A percentile compares a stretch with the other conserved stretches of the same genome.
phyloP scores from a whole-genome alignment of 2,888 invertebrate species.

The Blastobasis lacticolella region DNA sequence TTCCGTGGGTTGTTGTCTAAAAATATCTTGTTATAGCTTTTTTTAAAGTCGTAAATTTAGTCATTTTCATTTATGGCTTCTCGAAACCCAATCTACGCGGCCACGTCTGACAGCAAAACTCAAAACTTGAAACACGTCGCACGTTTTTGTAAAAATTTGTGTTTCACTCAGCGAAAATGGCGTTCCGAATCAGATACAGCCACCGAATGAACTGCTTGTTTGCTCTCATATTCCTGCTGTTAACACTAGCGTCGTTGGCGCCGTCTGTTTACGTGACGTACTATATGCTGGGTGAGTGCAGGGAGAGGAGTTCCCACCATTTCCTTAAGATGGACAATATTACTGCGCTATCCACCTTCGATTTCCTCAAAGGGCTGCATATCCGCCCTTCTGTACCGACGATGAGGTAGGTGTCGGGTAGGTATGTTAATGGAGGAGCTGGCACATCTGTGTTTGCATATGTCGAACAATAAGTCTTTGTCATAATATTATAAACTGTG shows the following conservation, averaged over 20 bases:
- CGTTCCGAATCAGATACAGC: neutral
- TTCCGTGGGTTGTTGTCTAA: too few relatives aligned
- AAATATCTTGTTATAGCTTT: too few relatives aligned
- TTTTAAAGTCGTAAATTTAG: too few relatives aligned
- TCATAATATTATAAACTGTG: constrained; percentile 32
- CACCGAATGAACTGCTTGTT: constrained; percentile 21
- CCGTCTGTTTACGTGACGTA: constrained; percentile 47
- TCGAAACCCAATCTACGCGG: constrained; percentile 16
- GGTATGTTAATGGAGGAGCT: too few relatives aligned
- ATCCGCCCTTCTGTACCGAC: too few relatives aligned
- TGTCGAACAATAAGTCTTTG: constrained; percentile 44
- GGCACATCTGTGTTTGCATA: constrained; percentile 33
- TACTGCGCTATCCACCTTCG: too few relatives aligned
- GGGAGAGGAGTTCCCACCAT: constrained; percentile 40
- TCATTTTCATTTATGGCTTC: too few relatives aligned
- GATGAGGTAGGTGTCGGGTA: too few relatives aligned
- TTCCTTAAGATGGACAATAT: constrained; percentile 17
- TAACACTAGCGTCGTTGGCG: constrained; percentile 37
- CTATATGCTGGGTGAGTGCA: constrained; percentile 29
- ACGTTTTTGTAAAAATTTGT: too few relatives aligned
- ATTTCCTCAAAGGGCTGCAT: too few relatives aligned
- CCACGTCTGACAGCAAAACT: neutral
- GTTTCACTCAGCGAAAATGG: neutral
- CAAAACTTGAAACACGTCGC: too few relatives aligned
- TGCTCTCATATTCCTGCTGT: constrained; percentile 30